Percentiles rank a stretch among this genome's conserved stretches.
phyloP scores from a whole-genome alignment of 2,113 vertebrate species.

The Myotis lucifugus region DNA sequence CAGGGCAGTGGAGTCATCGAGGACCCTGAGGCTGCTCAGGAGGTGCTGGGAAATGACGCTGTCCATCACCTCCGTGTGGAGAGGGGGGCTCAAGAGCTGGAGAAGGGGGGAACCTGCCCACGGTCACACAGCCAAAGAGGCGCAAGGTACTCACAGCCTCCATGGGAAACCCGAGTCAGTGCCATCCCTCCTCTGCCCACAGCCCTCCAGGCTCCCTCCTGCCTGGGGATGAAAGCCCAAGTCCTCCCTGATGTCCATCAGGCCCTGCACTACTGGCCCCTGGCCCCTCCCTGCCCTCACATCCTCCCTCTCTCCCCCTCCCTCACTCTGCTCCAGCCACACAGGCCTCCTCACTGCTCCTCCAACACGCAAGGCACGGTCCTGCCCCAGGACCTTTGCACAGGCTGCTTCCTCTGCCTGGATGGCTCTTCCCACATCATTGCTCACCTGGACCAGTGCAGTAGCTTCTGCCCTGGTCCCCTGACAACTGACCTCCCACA shows the following conservation, averaged over 20 bases:
- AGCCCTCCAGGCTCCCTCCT: neutral
- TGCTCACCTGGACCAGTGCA: neutral
- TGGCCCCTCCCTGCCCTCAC: neutral
- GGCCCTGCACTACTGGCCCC: accelerated
- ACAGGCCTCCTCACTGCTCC: neutral
- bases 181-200: neutral
- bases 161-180: neutral
- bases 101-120: neutral
- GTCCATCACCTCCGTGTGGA: neutral
- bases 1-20: neutral
- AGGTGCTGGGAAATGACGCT: neutral
- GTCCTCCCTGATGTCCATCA: neutral
- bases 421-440: neutral
- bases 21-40: neutral
- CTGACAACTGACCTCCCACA: neutral
- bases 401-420: neutral
- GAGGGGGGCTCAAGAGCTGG: neutral
- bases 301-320: neutral
- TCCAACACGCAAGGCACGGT: neutral
- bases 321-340: neutral
- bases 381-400: neutral
- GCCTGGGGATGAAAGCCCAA: neutral
- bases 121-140: neutral
- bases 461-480: neutral
- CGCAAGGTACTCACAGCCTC: neutral